A percentile compares a stretch with the other conserved stretches of the same genome.
phyloP scores from a whole-genome alignment of 23 tunicate species.

The Halocynthia roretzi region DNA sequence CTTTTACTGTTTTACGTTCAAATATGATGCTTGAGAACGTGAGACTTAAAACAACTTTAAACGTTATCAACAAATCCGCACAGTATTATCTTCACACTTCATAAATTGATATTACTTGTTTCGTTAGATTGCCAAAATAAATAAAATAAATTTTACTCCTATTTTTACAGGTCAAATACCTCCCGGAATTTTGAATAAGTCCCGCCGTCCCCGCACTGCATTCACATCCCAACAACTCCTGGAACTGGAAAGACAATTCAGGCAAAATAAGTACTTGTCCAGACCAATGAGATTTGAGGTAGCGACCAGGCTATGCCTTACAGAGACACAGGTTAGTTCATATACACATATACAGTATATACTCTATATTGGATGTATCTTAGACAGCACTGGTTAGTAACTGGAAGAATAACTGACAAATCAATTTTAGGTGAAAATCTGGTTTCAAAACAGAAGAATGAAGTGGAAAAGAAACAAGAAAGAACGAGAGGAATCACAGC shows the following conservation, averaged over 20 bases:
- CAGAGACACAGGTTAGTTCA: constrained; percentile 84
- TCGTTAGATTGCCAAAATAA: neutral
- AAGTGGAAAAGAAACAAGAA: constrained; percentile 90
- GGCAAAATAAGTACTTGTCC: constrained; percentile 78
- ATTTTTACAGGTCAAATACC: constrained; percentile 40
- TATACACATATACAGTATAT: neutral
- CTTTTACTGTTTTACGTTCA: no score
- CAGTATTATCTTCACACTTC: no score
- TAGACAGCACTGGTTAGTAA: neutral
- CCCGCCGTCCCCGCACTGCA: constrained; percentile 95
- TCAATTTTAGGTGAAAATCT: constrained; percentile 79
- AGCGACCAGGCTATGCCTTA: constrained; percentile 58
- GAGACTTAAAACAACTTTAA: no score
- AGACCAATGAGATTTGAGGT: constrained; percentile 94
- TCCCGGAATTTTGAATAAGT: constrained; percentile 63
- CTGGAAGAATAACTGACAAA: neutral
- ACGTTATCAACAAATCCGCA: no score
- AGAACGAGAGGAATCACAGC: constrained; percentile 18
- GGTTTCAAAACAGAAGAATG: constrained; percentile 99
- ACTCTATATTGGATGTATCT: neutral
- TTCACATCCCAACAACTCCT: constrained; percentile 94
- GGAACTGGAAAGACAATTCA: constrained; percentile 90
- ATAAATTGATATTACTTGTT: no score
- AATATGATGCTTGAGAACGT: no score
- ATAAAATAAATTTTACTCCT: neutral